These are phyloP conservation scores for Struthio camelus DNA, from an alignment of 2,113 vertebrate species.

Conservation along the genomic window DNA sequence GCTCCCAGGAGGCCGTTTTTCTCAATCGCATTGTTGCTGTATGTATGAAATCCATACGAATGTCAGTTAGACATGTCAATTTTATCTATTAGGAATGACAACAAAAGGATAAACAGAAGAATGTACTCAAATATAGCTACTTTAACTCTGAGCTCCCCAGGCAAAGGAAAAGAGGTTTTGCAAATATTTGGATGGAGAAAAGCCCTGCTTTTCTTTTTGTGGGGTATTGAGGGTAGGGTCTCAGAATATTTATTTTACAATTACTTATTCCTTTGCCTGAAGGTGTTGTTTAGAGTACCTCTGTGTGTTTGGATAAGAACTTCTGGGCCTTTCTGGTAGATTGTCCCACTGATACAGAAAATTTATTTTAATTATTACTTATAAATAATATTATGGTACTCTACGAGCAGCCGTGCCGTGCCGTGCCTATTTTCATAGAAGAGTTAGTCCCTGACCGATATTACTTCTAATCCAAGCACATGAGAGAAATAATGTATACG, in stretches of 20 bases:
- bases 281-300: not conserved
- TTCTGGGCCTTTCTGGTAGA: not conserved
- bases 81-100: constrained; percentile 6
- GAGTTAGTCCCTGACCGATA: not conserved
- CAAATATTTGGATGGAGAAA: not conserved
- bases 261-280: not conserved
- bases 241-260: not conserved
- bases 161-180: not conserved
- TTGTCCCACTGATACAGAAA: not conserved
- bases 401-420: not conserved
- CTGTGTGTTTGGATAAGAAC: not conserved
- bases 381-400: not conserved
- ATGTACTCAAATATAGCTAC: not conserved
- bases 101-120: constrained; percentile 34
- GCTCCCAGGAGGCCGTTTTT: constrained; percentile 40
- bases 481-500: not conserved
- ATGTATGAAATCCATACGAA: constrained; percentile 33
- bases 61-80: constrained; percentile 45
- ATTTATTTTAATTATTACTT: not conserved
- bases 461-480: not conserved
- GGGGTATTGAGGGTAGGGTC: not conserved
- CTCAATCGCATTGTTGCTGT: not conserved
- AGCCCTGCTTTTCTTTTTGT: not conserved
- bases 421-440: not conserved
- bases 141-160: not conserved